Conservation (phyloP, 2,888 invertebrate genomes). For the Coenonympha glycerion region DNA sequence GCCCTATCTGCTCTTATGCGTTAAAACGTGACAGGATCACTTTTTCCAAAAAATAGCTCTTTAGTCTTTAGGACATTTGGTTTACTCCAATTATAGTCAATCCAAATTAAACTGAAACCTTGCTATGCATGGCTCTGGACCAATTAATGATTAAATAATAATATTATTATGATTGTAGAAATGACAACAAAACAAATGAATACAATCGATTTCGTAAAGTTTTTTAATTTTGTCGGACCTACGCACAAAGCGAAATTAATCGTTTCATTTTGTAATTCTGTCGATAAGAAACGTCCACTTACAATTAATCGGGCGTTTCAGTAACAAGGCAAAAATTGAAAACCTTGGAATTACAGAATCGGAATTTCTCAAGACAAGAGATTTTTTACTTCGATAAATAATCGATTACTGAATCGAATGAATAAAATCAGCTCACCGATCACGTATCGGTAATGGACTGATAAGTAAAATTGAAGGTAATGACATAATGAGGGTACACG, state of each 20-base stretch:
- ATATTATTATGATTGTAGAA: too few species aligned
- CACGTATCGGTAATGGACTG: slow-evolving; percentile 26
- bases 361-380: slow-evolving; percentile 18
- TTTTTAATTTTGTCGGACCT: not conserved
- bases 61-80: too few species aligned
- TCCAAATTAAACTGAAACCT: too few species aligned
- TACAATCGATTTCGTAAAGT: not conserved
- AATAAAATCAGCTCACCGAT: slow-evolving; percentile 24
- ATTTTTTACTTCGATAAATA: slow-evolving; percentile 13
- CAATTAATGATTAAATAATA: too few species aligned
- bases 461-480: slow-evolving; percentile 29
- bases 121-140: too few species aligned
- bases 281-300: not conserved
- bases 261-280: not conserved
- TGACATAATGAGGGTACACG: slow-evolving; percentile 29
- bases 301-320: not conserved
- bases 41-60: too few species aligned
- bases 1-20: too few species aligned
- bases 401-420: slow-evolving; percentile 26
- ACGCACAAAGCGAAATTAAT: not conserved
- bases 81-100: too few species aligned
- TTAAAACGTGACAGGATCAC: too few species aligned
- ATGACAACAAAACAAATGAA: too few species aligned
- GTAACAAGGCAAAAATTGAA: not conserved
- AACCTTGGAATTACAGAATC: slow-evolving; percentile 9